Evolutionary conservation across 2,888 invertebrate species (phyloP), one percentile per base, ranked within the genome.

Genomic region (Macaria liturata): DNA sequence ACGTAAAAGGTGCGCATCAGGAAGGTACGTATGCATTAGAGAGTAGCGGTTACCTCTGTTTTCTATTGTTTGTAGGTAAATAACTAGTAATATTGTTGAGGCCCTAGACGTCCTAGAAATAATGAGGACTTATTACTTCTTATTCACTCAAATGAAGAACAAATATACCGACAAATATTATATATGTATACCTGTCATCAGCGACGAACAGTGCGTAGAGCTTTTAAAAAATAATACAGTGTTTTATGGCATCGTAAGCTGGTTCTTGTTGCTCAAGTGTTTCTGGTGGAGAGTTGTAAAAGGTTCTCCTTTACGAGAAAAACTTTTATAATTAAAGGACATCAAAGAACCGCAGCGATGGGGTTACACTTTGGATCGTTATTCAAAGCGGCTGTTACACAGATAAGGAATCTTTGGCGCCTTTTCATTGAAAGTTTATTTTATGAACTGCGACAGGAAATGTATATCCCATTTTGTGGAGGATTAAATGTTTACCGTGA

Each of bases 311-410:
- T 86, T 83, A 83, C 81, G 82, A 79, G 83, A 84, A 84, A 87
- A 88, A 90, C 82, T 89, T 90, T 89, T 86, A 88, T 90, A 90
- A 90, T 90, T 90, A 89, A 88, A 86, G 81, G 88, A 88, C 86
- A 88, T 91, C 91, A 91, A 91, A 90, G 89, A 81, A 82, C 77
- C 78, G 75, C 78, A 68, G 79, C 83, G 86, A 85, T 85, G 85
- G 87, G 87, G 89, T 89, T 89, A 88, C 88, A 88, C 88, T 87
- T 84, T 72, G 78, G 83, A 83, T 88, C 88, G 85, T 87, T 88
- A 88, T 86, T 88, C 83, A 90, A 87, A 88, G 84, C 84, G 84
- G 76, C 74, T 83, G 84, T 88, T 77, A 83, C 83, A 78, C 81
- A 86, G 88, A 88, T 88, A 88, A 84, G 84, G 80, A 78, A 88